Base-by-base conservation (phyloP, 2,888 invertebrate species). In the Plagiodera versicolora region DNA sequence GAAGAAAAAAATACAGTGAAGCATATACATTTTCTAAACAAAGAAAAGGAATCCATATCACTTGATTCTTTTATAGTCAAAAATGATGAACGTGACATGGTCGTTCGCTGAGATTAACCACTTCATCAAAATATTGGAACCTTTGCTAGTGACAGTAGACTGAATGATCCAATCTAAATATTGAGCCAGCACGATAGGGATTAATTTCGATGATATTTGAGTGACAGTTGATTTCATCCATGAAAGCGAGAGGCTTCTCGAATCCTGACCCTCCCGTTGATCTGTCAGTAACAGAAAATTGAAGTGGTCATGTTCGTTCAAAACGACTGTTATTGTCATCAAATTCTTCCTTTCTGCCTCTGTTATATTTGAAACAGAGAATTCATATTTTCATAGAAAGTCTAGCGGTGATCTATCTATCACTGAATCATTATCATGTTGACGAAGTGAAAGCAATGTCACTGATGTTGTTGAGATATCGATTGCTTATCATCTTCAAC, bases 211-310 rank as follows among this genome's bases (percentile, higher is more conserved):
- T 53, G 32, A 32, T 11, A 32, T 32, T 32, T 11, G 32, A 32
- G 32, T 57, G 60, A 60, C 60, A 53, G 60, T 63, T 60, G 60
- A 63, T 60, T 54, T 51, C 20, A 46, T 49, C 11, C 17, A 56
- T 47, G 54, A 63, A 63, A 60, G 57, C 57, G 54, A 32, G 54
- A 32, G 44, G 58, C 52, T 59, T 35, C 47, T 30, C 30, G 30
- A 55, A 60, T 60, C 53, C n/a, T n/a, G 60, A 63, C 49, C 35
- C 35, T 54, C 57, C 54, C 46, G 60, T 52, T 50, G 35, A 60
- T 50, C 60, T 63, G 63, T 58, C 63, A 57, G 11, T 44, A 56
- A 48, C 63, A 61, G 51, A 28, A 30, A 35, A 32, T 39, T 39
- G 52, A 45, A 35, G 51, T 47, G 32, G 16, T 44, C 50, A 56